Evolutionary conservation across 1,140 invertebrate species (phyloP).

Genomic region (Lepidurus couesii): DNA sequence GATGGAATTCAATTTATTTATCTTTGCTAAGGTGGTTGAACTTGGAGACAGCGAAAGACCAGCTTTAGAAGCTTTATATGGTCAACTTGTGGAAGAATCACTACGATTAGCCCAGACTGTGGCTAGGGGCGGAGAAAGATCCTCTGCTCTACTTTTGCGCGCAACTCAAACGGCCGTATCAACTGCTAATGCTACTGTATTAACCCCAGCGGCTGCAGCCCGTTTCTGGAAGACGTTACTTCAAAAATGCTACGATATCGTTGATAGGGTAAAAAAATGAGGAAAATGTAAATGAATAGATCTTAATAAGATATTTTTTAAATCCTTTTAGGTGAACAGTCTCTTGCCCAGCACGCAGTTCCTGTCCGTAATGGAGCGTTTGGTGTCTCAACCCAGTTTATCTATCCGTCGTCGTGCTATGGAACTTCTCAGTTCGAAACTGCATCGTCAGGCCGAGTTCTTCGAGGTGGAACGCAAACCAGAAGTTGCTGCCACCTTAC

Average conservation of each 20-base stretch:
- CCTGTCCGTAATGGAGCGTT: slow-evolving; percentile 56
- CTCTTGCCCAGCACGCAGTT: slow-evolving; percentile 70
- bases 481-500: slow-evolving; percentile 47
- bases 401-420: slow-evolving; percentile 70
- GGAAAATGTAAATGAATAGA: not conserved
- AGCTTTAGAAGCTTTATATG: slow-evolving; percentile 55
- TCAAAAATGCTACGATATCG: slow-evolving; percentile 64
- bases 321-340: slow-evolving; percentile 54
- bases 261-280: slow-evolving; percentile 38
- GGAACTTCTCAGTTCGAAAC: slow-evolving; percentile 72
- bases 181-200: not conserved
- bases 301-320: slow-evolving; percentile 26
- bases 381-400: slow-evolving; percentile 53
- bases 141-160: slow-evolving; percentile 37
- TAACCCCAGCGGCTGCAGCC: slow-evolving; percentile 49
- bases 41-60: slow-evolving; percentile 46
- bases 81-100: slow-evolving; percentile 60
- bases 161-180: not conserved
- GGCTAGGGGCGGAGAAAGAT: slow-evolving; percentile 51
- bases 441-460: slow-evolving; percentile 61
- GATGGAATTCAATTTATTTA: slow-evolving; percentile 22
- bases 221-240: slow-evolving; percentile 73
- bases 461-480: slow-evolving; percentile 44
- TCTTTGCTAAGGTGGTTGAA: slow-evolving; percentile 43
- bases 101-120: slow-evolving; percentile 60